phyloP scores from a whole-genome alignment of 2,113 vertebrate species.

The Cottus gobio region DNA sequence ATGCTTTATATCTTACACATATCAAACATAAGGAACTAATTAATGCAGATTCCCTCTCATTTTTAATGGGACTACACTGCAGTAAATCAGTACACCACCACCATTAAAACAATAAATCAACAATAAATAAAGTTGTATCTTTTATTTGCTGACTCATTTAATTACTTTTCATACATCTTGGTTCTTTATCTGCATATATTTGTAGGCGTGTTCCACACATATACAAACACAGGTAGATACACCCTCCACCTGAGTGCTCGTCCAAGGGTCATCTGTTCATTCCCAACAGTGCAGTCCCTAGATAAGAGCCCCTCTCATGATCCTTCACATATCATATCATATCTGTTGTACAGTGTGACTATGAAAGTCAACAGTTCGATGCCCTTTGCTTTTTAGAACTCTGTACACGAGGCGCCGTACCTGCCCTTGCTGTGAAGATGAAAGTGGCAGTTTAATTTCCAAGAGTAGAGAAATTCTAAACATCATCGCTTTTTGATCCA shows the following conservation, averaged over 20 bases:
- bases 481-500: too few relatives aligned
- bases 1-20: too few relatives aligned
- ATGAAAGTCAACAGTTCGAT: not conserved
- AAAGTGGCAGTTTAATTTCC: not conserved
- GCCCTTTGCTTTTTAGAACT: not conserved
- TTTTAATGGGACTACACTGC: not conserved
- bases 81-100: not conserved
- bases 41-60: not conserved
- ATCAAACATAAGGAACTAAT: not conserved
- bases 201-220: not conserved
- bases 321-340: not conserved
- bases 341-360: not conserved
- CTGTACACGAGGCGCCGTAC: not conserved
- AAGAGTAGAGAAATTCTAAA: too few relatives aligned
- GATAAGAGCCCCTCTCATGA: constrained; percentile 45
- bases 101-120: too few relatives aligned
- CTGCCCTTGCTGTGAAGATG: not conserved
- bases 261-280: constrained; percentile 56
- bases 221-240: not conserved
- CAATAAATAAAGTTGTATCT: not conserved
- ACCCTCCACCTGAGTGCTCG: constrained; percentile 1
- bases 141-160: not conserved
- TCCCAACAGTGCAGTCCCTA: not conserved
- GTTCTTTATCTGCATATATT: not conserved
- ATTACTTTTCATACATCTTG: not conserved